phyloP scores from a whole-genome alignment of 2,797 vertebrate species.

The Mycteria americana region DNA sequence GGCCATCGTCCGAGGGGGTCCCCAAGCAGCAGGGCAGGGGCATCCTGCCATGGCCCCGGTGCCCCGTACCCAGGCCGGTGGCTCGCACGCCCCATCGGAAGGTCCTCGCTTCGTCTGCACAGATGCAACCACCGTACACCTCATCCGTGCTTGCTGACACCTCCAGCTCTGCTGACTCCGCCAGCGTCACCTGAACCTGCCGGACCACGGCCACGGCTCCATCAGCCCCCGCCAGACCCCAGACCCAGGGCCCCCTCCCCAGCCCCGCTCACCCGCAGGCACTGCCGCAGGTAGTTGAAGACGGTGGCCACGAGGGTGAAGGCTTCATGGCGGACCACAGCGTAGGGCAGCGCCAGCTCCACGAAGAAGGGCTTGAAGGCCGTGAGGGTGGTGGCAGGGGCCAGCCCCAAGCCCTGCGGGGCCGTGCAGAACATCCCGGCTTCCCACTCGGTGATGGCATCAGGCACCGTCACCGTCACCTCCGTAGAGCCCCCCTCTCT shows the following conservation, averaged over 20 bases:
- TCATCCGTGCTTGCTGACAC: constrained; percentile 11
- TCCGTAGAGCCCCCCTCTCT: background rate
- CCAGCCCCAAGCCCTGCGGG: constrained; percentile 75
- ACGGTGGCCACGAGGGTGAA: constrained; percentile 81
- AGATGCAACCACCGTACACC: constrained; percentile 71
- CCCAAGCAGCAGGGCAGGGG: background rate
- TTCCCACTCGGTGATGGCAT: constrained; percentile 53
- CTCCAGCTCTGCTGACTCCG: background rate
- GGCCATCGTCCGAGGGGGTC: background rate
- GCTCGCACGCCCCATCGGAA: constrained; percentile 74
- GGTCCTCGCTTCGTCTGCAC: constrained; percentile 76
- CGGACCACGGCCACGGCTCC: fast-evolving
- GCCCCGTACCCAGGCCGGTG: constrained; percentile 11
- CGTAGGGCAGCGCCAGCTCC: constrained; percentile 81
- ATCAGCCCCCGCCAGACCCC: background rate
- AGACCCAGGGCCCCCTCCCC: background rate
- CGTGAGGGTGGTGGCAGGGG: constrained; percentile 66
- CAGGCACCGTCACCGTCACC: background rate
- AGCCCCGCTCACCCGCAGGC: constrained; percentile 74
- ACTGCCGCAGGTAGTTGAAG: constrained; percentile 83
- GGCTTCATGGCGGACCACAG: constrained; percentile 78
- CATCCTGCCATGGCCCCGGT: fast-evolving
- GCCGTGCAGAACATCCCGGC: constrained; percentile 36
- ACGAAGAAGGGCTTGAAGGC: constrained; percentile 85
- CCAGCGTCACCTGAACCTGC: background rate